These are phyloP conservation scores for Drosophila burlai DNA, from an alignment of 1,140 invertebrate genomes.

Conservation along the genomic window DNA sequence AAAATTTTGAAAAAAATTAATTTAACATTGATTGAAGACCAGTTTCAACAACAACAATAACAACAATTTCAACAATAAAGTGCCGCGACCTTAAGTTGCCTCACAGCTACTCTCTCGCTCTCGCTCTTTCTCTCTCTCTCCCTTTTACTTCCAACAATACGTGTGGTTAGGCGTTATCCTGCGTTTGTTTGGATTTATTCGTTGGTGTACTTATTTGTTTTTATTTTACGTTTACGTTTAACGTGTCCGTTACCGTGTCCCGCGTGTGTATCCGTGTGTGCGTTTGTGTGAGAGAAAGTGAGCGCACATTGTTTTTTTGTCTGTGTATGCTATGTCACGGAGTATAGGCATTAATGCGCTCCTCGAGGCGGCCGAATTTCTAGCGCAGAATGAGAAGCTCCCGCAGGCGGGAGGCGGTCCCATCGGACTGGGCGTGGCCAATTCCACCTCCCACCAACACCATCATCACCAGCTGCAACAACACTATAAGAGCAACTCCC, in stretches of 20 bases:
- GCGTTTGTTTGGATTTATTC: slow-evolving; percentile 13
- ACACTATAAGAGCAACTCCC: slow-evolving; percentile 15
- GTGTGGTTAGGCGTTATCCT: slow-evolving; percentile 20
- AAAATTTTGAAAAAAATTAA: not conserved
- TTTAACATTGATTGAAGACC: not conserved
- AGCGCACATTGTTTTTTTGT: slow-evolving; percentile 25
- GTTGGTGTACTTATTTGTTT: slow-evolving; percentile 20
- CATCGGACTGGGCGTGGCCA: slow-evolving; percentile 15
- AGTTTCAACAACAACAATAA: not conserved
- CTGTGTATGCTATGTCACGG: slow-evolving; percentile 67
- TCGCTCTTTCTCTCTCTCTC: not conserved
- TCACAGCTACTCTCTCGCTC: slow-evolving; percentile 11
- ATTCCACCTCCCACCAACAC: slow-evolving; percentile 10
- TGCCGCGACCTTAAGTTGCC: slow-evolving; percentile 15
- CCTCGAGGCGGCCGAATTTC: slow-evolving; percentile 59
- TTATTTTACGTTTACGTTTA: slow-evolving; percentile 9
- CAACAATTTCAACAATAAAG: not conserved
- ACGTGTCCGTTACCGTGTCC: slow-evolving; percentile 26
- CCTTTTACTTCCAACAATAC: not conserved
- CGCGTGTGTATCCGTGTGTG: slow-evolving; percentile 34
- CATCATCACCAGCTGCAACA: slow-evolving; percentile 38
- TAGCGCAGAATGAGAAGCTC: slow-evolving; percentile 62
- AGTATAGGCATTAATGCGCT: slow-evolving; percentile 53
- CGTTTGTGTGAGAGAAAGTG: slow-evolving; percentile 26
- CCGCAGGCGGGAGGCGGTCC: slow-evolving; percentile 31